These are phyloP conservation scores for Styela plicata DNA, from an alignment of 23 tunicate genomes.

Conservation along the genomic window DNA sequence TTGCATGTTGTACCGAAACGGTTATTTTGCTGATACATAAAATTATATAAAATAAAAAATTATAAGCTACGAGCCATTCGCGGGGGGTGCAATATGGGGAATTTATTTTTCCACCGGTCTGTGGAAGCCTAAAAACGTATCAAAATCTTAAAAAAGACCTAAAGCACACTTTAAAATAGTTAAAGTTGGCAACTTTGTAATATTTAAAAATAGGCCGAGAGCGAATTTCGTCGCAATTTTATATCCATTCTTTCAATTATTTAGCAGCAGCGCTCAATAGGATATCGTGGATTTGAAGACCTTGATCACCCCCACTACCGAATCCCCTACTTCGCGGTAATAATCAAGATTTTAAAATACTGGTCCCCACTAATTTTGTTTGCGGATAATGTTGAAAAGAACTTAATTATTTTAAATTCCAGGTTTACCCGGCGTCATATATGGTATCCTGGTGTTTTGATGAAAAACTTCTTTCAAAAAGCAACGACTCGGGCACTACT, in stretches of 20 bases:
- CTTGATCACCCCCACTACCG: neutral
- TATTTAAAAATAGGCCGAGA: neutral
- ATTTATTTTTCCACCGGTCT: neutral
- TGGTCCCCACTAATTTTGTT: no score
- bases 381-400: neutral
- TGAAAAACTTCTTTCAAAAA: slow-evolving; percentile 6
- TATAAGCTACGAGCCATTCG: neutral
- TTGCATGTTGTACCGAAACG: no score
- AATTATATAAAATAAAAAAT: no score
- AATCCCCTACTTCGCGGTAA: neutral
- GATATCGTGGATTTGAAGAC: neutral
- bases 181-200: no score
- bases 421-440: neutral
- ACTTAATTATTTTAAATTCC: neutral
- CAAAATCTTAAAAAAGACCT: no score
- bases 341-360: no score
- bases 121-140: no score
- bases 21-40: no score
- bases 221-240: neutral
- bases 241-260: neutral
- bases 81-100: no score
- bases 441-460: slow-evolving; percentile 1
- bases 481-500: slow-evolving; percentile 12
- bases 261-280: no score
- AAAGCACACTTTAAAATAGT: no score